Percentiles rank a stretch among this genome's conserved stretches.
phyloP scores from a whole-genome alignment of 2,888 invertebrate genomes.

The Polydrusus pterygomalis region DNA sequence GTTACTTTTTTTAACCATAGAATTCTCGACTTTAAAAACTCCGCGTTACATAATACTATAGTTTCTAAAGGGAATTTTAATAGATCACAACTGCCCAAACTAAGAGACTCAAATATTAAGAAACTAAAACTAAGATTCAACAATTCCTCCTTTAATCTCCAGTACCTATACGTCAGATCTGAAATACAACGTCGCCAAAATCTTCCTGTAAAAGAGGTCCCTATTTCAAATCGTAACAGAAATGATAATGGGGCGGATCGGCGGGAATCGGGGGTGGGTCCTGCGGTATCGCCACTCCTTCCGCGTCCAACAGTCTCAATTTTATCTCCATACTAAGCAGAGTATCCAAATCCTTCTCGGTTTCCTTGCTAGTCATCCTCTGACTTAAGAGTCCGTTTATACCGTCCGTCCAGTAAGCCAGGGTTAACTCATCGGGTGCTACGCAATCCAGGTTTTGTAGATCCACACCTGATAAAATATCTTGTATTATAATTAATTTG shows the following conservation, averaged over 20 bases:
- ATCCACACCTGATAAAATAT: slow-evolving; percentile 77
- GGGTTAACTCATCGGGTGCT: slow-evolving; percentile 89
- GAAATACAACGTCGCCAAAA: neutral
- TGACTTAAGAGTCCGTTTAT: slow-evolving; percentile 91
- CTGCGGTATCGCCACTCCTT: slow-evolving; percentile 95
- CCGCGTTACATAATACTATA: too few species aligned
- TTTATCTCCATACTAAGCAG: slow-evolving; percentile 97
- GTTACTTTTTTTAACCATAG: too few species aligned
- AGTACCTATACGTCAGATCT: neutral
- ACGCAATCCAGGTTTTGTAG: slow-evolving; percentile 92
- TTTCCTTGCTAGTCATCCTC: slow-evolving; percentile 91
- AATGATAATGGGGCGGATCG: slow-evolving; percentile 94
- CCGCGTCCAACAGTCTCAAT: slow-evolving; percentile 92
- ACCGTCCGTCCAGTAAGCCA: slow-evolving; percentile 97
- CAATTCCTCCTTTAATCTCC: neutral
- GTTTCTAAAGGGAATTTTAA: too few species aligned
- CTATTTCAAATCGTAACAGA: slow-evolving; percentile 83
- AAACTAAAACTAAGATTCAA: neutral
- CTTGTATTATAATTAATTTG: too few species aligned
- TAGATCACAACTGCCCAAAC: neutral
- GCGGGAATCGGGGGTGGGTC: slow-evolving; percentile 94
- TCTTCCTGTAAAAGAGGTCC: neutral
- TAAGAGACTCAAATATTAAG: neutral
- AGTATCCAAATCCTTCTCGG: slow-evolving; percentile 92
- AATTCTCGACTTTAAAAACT: too few species aligned